Percentiles rank a stretch among this genome's conserved stretches.
Evolutionary conservation across 2,113 vertebrate species (phyloP).

Genomic region (Felis chaus): DNA sequence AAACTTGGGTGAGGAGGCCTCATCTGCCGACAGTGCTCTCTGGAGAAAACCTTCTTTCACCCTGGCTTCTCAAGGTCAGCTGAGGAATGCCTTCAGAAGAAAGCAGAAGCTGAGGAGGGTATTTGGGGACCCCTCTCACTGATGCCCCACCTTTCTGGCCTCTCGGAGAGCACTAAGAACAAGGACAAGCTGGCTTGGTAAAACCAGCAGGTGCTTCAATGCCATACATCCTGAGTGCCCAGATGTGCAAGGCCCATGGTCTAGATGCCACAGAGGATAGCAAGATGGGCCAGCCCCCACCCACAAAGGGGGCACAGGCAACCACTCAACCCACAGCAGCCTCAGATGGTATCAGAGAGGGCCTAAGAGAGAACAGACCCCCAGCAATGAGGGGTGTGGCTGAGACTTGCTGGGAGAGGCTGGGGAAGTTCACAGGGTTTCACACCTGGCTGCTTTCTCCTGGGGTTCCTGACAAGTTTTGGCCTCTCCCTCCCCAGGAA

Average conservation of each 20-base stretch:
- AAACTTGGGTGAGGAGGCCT: background rate
- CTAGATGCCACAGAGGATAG: background rate
- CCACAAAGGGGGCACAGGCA: background rate
- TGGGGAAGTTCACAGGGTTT: background rate
- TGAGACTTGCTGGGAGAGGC: background rate
- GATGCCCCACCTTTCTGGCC: background rate
- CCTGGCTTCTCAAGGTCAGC: background rate
- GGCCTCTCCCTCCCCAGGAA: background rate
- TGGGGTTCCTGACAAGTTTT: background rate
- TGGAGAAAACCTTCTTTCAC: background rate
- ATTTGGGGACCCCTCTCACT: background rate
- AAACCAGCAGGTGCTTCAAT: background rate
- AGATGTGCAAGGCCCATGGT: background rate
- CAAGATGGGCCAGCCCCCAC: background rate
- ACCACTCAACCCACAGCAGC: background rate
- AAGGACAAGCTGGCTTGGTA: background rate
- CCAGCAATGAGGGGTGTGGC: background rate
- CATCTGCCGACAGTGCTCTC: background rate
- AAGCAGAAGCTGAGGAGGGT: background rate
- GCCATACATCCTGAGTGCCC: background rate
- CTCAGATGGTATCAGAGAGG: background rate
- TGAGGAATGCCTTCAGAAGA: background rate
- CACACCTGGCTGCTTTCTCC: background rate
- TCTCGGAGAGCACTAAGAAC: background rate
- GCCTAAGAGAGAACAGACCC: background rate